A percentile compares a stretch with the other conserved stretches of the same genome.
Conservation (phyloP, 1,140 invertebrate genomes). For the Drosophila sp. region DNA sequence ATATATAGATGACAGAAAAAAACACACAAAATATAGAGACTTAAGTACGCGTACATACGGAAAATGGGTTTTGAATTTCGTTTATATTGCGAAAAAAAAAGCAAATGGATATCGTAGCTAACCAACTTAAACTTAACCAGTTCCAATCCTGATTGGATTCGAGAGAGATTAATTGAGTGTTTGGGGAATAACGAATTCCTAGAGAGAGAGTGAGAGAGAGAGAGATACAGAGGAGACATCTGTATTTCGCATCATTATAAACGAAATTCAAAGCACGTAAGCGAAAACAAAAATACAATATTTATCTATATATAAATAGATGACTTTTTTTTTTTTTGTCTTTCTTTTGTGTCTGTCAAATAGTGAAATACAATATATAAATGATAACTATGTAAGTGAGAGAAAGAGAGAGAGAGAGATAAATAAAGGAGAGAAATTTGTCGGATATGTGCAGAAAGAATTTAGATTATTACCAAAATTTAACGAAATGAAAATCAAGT, state of each 20-base stretch:
- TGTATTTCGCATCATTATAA: background rate
- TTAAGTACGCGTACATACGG: constrained; percentile 1
- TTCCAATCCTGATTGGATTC: no score
- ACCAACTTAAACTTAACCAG: no score
- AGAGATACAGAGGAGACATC: no score
- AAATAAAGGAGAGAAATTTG: background rate
- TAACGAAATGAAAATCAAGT: constrained; percentile 23
- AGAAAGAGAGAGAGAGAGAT: background rate
- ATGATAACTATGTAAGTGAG: constrained; percentile 30
- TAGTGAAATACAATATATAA: constrained; percentile 53
- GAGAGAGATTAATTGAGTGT: no score
- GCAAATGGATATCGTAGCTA: no score
- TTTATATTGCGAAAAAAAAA: background rate
- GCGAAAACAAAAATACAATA: constrained; percentile 25
- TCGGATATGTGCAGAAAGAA: constrained; percentile 40
- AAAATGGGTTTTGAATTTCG: background rate
- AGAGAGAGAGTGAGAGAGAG: no score
- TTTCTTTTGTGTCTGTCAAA: constrained; percentile 31
- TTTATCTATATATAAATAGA: constrained; percentile 40
- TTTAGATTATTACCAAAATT: constrained; percentile 39
- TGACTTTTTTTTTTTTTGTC: constrained; percentile 51
- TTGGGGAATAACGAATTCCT: no score
- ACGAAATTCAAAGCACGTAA: constrained; percentile 32
- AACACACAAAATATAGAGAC: constrained; percentile 30
- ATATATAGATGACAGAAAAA: constrained; percentile 11